Conservation (phyloP, 2,797 vertebrate species). For the Tolypeutes matacus region DNA sequence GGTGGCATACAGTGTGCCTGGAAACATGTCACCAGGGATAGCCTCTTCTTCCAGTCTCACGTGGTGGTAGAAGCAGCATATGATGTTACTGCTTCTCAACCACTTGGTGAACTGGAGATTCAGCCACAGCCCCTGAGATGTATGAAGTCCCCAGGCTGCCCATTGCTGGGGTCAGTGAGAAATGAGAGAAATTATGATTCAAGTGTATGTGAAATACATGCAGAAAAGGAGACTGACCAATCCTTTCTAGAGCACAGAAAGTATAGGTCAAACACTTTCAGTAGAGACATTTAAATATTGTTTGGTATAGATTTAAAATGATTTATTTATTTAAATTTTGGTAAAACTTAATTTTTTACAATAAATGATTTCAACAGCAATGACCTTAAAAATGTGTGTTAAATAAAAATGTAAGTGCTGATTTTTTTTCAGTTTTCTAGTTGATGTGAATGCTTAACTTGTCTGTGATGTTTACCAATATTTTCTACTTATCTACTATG, state of each 20-base stretch:
- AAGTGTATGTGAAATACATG: not conserved
- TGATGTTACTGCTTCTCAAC: not conserved
- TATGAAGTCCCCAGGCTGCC: not conserved
- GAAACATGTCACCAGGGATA: not conserved
- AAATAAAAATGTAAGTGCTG: slow-evolving; percentile 10
- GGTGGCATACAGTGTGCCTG: not conserved
- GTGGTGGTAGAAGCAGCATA: not conserved
- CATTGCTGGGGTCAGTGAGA: not conserved
- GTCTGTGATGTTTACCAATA: not conserved
- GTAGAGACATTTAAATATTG: not conserved
- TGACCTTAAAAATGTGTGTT: not conserved
- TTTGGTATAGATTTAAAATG: not conserved
- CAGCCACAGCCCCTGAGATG: not conserved
- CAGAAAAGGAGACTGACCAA: not conserved
- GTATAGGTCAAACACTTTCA: not conserved
- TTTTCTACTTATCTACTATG: slow-evolving; percentile 11
- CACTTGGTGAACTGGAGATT: not conserved
- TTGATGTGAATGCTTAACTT: not conserved
- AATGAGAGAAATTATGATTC: not conserved
- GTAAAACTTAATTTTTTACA: not conserved
- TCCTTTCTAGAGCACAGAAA: not conserved
- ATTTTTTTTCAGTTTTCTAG: not conserved
- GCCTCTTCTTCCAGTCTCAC: not conserved
- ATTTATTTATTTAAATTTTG: slow-evolving; percentile 19
- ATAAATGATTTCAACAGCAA: slow-evolving; percentile 23